phyloP scores from a whole-genome alignment of 2,888 invertebrate genomes.

The Xylota sylvarum region DNA sequence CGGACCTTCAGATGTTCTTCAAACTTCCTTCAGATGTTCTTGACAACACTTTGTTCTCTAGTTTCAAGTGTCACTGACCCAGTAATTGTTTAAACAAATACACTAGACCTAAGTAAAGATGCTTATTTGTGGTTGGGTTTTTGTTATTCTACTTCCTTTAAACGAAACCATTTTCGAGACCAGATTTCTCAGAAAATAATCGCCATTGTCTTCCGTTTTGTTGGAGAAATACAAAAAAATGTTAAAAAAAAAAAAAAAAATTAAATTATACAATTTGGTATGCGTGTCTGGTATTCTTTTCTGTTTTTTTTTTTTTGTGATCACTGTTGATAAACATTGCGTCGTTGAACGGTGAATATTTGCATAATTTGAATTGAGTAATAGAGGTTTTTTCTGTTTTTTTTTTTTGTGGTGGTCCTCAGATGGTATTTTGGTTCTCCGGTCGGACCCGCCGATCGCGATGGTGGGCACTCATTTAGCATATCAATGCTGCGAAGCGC shows the following conservation, averaged over 20 bases:
- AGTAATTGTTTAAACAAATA: constrained; percentile 54
- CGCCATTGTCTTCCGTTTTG: constrained; percentile 51
- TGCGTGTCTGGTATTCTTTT: constrained; percentile 51
- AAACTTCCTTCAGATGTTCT: constrained; percentile 46
- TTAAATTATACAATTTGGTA: constrained; percentile 58
- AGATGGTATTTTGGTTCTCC: constrained; percentile 36
- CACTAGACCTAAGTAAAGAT: constrained; percentile 14
- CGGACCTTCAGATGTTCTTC: constrained; percentile 49
- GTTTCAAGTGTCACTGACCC: constrained; percentile 55
- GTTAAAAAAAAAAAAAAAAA: background rate
- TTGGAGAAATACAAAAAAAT: background rate
- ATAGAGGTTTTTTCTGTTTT: constrained; percentile 24
- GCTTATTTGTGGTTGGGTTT: background rate
- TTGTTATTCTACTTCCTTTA: constrained; percentile 18
- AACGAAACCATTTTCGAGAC: constrained; percentile 15
- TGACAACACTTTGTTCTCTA: background rate
- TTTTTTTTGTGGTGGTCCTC: background rate
- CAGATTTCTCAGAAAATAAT: constrained; percentile 25
- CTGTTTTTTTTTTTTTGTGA: constrained; percentile 4
- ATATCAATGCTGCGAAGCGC: constrained; percentile 55
- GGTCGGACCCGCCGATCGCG: background rate
- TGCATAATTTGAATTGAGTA: constrained; percentile 62
- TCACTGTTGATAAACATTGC: constrained; percentile 43
- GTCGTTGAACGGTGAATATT: constrained; percentile 66
- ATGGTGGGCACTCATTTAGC: constrained; percentile 28